These are phyloP conservation scores for Chalcis sispes DNA, from an alignment of 2,888 invertebrate species.

Conservation along the genomic window DNA sequence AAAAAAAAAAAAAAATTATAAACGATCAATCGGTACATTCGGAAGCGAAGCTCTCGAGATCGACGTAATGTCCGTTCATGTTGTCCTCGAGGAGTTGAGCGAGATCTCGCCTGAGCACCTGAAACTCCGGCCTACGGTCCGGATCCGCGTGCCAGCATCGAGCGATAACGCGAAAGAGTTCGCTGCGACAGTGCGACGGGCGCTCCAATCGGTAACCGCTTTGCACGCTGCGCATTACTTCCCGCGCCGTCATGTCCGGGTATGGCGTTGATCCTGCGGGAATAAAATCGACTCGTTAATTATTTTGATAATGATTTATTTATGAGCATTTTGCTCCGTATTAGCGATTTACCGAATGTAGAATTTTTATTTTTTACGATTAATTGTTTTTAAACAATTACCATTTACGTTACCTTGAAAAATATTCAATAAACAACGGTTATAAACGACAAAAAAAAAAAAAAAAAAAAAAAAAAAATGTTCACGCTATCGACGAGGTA, in stretches of 20 bases:
- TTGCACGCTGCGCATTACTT: conserved; percentile 88
- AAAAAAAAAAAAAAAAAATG: too few relatives aligned
- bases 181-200: conserved; percentile 87
- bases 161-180: conserved; percentile 81
- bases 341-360: too few relatives aligned
- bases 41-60: conserved; percentile 83
- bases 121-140: conserved; percentile 84
- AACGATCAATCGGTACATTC: conserved; percentile 68
- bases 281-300: too few relatives aligned
- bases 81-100: conserved; percentile 81
- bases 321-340: too few relatives aligned
- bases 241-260: conserved; percentile 89
- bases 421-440: too few relatives aligned
- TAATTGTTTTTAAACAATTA: too few relatives aligned
- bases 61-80: conserved; percentile 82
- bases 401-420: too few relatives aligned
- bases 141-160: conserved; percentile 84
- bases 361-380: not conserved
- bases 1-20: not conserved
- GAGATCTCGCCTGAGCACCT: conserved; percentile 79
- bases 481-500: conserved; percentile 13
- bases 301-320: not conserved
- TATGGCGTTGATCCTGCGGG: conserved; percentile 88
- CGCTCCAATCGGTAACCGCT: conserved; percentile 87
- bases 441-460: not conserved